Evolutionary conservation across 1,140 invertebrate species (phyloP).

Genomic region (Musca domestica): DNA sequence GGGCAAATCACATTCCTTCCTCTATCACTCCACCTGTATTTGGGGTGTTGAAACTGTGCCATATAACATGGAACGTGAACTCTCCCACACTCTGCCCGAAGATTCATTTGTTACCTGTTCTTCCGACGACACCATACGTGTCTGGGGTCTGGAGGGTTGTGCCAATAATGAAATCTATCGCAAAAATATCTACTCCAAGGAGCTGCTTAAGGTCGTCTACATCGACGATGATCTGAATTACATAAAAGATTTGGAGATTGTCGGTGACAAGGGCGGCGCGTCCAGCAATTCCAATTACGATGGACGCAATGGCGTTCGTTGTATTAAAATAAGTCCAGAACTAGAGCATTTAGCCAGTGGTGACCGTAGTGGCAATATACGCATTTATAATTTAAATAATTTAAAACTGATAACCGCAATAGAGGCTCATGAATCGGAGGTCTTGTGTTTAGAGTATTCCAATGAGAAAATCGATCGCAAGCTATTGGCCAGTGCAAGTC

Average conservation of each 20-base stretch:
- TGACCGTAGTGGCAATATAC: conserved; percentile 78
- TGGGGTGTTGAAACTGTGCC: conserved; percentile 83
- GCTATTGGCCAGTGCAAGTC: conserved; percentile 82
- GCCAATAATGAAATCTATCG: conserved; percentile 62
- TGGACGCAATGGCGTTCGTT: conserved; percentile 84
- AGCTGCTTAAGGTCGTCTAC: conserved; percentile 87
- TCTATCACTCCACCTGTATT: conserved; percentile 94
- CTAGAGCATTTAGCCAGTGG: conserved; percentile 88
- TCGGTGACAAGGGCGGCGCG: conserved; percentile 38
- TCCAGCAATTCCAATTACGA: conserved; percentile 70
- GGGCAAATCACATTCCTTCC: conserved; percentile 89
- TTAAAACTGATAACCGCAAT: conserved; percentile 76
- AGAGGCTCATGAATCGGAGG: conserved; percentile 96
- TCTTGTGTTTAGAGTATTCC: conserved; percentile 90
- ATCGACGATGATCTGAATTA: conserved; percentile 82
- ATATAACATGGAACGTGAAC: conserved; percentile 52
- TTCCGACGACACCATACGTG: conserved; percentile 89
- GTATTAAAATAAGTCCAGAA: conserved; percentile 84
- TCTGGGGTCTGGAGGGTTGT: conserved; percentile 76
- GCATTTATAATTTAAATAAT: conserved; percentile 75
- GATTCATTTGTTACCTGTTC: conserved; percentile 90
- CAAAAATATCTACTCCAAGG: conserved; percentile 91
- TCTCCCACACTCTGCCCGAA: conserved; percentile 65
- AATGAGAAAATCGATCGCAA: conserved; percentile 59
- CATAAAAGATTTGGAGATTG: conserved; percentile 77